Conservation (phyloP, 2,888 invertebrate species). For the Orchestes rusci region DNA sequence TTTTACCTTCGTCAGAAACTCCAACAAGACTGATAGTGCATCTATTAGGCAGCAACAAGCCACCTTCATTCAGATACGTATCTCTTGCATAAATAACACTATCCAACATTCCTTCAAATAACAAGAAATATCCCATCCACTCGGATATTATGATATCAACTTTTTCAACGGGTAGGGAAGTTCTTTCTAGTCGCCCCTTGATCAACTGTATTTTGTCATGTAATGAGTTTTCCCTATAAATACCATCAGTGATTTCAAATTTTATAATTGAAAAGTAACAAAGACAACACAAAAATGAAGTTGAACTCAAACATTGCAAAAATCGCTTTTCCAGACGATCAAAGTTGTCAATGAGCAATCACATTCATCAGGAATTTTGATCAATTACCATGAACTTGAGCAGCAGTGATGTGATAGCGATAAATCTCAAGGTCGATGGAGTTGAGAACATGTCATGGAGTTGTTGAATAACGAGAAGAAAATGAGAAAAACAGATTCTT, state of each 20-base stretch:
- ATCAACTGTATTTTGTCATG: constrained; percentile 66
- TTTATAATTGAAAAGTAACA: too few species aligned
- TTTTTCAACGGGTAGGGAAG: constrained; percentile 64
- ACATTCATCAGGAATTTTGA: too few species aligned
- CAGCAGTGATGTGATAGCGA: too few species aligned
- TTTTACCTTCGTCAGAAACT: constrained; percentile 60
- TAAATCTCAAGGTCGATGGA: too few species aligned
- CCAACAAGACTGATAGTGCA: constrained; percentile 79
- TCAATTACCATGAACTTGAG: too few species aligned
- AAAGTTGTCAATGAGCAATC: too few species aligned
- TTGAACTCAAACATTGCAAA: background rate
- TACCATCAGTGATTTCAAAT: background rate
- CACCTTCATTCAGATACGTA: constrained; percentile 67
- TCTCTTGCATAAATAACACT: constrained; percentile 86
- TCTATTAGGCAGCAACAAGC: constrained; percentile 73
- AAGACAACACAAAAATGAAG: background rate
- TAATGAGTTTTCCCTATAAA: constrained; percentile 64
- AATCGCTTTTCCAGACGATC: too few species aligned
- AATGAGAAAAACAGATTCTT: too few species aligned
- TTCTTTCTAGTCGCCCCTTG: constrained; percentile 83
- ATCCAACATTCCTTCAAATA: constrained; percentile 96
- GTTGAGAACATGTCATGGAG: too few species aligned
- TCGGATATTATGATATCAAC: constrained; percentile 93
- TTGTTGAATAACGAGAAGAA: too few species aligned
- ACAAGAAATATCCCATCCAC: constrained; percentile 98